Conservation (phyloP, 2,888 invertebrate genomes). For the Drosophila koepferae region DNA sequence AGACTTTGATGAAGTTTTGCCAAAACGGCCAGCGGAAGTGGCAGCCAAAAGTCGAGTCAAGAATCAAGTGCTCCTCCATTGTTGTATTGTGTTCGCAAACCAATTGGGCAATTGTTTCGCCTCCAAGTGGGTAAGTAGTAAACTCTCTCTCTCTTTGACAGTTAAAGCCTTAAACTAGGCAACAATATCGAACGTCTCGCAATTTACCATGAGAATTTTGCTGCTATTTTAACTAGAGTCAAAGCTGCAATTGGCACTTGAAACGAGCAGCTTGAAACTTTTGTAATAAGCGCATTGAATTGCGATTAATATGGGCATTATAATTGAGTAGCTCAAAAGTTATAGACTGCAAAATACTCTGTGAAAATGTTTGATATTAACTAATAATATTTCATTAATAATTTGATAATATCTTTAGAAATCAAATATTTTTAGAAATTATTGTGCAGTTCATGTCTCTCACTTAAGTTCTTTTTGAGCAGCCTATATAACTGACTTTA, state of each 20-base stretch:
- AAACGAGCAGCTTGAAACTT: constrained; percentile 45
- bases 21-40: constrained; percentile 33
- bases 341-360: background rate
- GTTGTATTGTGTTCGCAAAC: constrained; percentile 26
- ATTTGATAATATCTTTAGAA: too few species aligned
- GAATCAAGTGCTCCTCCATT: constrained; percentile 26
- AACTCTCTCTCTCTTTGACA: background rate
- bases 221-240: constrained; percentile 5
- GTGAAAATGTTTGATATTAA: too few species aligned
- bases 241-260: constrained; percentile 36
- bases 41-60: constrained; percentile 51
- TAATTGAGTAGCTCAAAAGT: background rate
- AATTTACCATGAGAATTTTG: constrained; percentile 23
- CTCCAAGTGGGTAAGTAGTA: constrained; percentile 14
- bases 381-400: too few species aligned
- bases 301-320: constrained; percentile 38
- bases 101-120: constrained; percentile 70
- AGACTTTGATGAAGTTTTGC: constrained; percentile 66
- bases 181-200: constrained; percentile 35
- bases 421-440: too few species aligned
- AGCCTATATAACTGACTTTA: background rate
- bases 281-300: constrained; percentile 61
- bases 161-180: constrained; percentile 27
- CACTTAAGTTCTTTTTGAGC: too few species aligned
- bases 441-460: too few species aligned